Base-by-base conservation (phyloP, 2,888 invertebrate genomes). In the Coelinius sp. region DNA sequence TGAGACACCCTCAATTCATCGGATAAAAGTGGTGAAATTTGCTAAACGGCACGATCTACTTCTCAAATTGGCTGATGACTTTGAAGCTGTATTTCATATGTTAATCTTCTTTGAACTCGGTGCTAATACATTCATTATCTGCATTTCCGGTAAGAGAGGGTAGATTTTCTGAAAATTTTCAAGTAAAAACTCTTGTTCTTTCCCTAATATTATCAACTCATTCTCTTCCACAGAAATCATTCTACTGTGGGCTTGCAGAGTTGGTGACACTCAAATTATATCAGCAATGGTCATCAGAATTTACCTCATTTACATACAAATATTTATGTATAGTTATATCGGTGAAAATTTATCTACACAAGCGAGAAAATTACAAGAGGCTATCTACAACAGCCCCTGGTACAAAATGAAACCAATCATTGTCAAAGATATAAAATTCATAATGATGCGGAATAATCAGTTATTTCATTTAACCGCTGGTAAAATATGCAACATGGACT, bases 31-130 rank as follows among this genome's bases (percentile, higher is more conserved):
- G 4, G 8, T 53, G 1, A 25, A n/a, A 10, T 53, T 74, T 0
- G 38, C 74, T 0, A 14, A 41, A 8, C 65, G 75, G 66, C 76
- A 77, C 44, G 53, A 63, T 63, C 52, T 17, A 56, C 71, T 77
- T 27, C 46, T 69, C 7, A 41, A 46, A 17, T 52, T 77, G 4
- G 71, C 75, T 0, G 64, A 74, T 35, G 41, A 74, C 27, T 66
- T 77, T n/a, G 77, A 77, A 53, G 69, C 71, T 3, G 70, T 68
- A 7, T 77, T 76, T 64, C 75, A 74, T 56, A 24, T 75, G 14
- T 65, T 77, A 2, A 74, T 76, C 3, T 70, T 77, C 1, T 41
- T 74, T 2, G 74, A 76, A 59, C 64, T 77, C 1, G 64, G 68
- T 7, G 68, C 73, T 7, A 76, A 73, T 35, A 53, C 73, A 20